Evolutionary conservation across 2,797 vertebrate genomes (phyloP), one percentile per base, ranked within the genome.

Genomic region (Emys orbicularis): DNA sequence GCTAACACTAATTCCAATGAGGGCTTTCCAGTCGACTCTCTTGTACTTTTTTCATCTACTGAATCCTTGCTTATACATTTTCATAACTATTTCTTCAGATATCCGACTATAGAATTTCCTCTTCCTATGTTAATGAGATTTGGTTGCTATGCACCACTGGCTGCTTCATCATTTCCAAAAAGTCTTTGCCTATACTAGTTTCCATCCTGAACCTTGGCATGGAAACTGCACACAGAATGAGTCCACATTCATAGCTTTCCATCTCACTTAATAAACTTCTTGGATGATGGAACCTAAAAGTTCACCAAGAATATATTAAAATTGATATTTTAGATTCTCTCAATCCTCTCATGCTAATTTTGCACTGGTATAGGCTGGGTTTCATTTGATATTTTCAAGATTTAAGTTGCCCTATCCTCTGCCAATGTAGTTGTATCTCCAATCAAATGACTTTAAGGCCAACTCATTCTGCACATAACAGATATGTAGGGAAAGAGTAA

Each of bases 401-500:
- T 49, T 95, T 68, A 54, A 21, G 65, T 54, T 87, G 57, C 61
- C 74, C 74, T 93, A 18, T 81, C 16, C 34, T 91, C 81, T 90
- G 57, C 10, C 84, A 82, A 65, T 5, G 49, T 27, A 54, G 79
- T 88, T 50, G 68, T 23, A 84, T 2, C 53, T 37, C 88, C 41
- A 82, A 50, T 2, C 61, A 16, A 82, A 50, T 29, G 76, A 52
- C 57, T 15, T 4, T 4, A 87, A 49, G 44, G 31, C 18, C 5
- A 21, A 1, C 18, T 74, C 52, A 80, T 6, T 25, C 44, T 80
- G 72, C 3, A 7, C 18, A 37, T 65, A 57, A 11, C 0, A 76
- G 15, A 81, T 18, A 61, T 3, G 10, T 23, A 68, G 65, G 65
- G 19, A 37, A 68, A 68, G 65, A 23, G n/a, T 68, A 34, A 68